Conservation (phyloP, 2,888 invertebrate genomes). For the Dicycla oo region DNA sequence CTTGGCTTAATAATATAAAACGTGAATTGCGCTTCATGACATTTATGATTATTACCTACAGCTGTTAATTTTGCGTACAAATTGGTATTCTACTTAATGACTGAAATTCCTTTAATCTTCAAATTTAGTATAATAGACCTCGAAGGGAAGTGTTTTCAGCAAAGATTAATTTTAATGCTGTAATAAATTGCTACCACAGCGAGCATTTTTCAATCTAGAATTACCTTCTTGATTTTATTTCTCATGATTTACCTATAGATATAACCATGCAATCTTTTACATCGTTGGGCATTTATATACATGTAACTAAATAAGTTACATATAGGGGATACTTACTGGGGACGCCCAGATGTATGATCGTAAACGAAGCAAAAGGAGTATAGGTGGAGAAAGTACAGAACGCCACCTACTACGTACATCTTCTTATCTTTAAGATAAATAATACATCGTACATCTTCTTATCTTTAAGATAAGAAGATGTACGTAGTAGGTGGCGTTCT, state of each 20-base stretch:
- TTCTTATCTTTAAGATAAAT: no score
- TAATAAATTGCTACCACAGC: conserved; percentile 47
- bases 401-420: no score
- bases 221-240: conserved; percentile 31
- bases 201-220: conserved; percentile 39
- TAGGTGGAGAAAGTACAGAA: no score
- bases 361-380: not conserved
- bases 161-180: conserved; percentile 59
- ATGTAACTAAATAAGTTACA: not conserved
- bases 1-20: conserved; percentile 53
- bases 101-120: conserved; percentile 55
- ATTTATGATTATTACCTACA: conserved; percentile 63
- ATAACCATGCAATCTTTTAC: not conserved
- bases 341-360: no score
- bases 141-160: conserved; percentile 51
- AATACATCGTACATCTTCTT: no score
- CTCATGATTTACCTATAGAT: conserved; percentile 6
- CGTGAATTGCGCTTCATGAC: conserved; percentile 50
- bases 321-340: no score
- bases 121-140: conserved; percentile 60
- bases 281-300: not conserved
- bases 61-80: conserved; percentile 56
- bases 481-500: not conserved
- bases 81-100: conserved; percentile 47
- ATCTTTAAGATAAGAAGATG: no score